Evolutionary conservation across 2,797 vertebrate genomes (phyloP).

Genomic region (Acanthopagrus latus): DNA sequence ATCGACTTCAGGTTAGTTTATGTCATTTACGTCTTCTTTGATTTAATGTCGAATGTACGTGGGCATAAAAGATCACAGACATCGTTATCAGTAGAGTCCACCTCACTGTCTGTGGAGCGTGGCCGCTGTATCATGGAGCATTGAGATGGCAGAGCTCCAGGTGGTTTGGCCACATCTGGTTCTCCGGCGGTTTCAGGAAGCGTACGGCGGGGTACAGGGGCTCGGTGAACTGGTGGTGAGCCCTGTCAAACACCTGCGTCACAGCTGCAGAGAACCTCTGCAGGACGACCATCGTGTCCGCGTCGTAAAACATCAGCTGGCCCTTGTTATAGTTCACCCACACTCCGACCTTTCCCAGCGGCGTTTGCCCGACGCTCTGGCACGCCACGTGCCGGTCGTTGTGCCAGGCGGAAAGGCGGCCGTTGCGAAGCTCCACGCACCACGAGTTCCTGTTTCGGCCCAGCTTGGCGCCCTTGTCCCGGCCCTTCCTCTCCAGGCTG

Average conservation of each 20-base stretch:
- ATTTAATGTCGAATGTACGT: background rate
- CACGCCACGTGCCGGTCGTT: constrained; percentile 76
- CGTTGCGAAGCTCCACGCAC: constrained; percentile 80
- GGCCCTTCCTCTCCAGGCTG: constrained; percentile 79
- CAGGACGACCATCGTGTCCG: constrained; percentile 74
- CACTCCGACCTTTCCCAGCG: constrained; percentile 73
- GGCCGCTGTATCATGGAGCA: constrained; percentile 4
- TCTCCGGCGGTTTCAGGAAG: constrained; percentile 74
- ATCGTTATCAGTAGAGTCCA: background rate
- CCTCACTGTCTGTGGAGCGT: background rate
- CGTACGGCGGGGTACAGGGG: constrained; percentile 79
- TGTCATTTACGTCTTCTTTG: background rate
- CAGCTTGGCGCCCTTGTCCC: constrained; percentile 80
- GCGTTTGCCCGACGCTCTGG: constrained; percentile 28
- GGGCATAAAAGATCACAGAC: too few relatives aligned
- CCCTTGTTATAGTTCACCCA: constrained; percentile 81
- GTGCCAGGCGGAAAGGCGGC: constrained; percentile 79
- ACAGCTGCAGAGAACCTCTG: constrained; percentile 81
- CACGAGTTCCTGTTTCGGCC: constrained; percentile 85
- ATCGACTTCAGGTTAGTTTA: constrained; percentile 94
- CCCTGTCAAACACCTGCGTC: constrained; percentile 77
- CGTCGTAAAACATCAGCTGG: constrained; percentile 80
- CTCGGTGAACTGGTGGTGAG: constrained; percentile 84
- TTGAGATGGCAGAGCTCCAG: constrained; percentile 73
- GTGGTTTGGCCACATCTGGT: constrained; percentile 71